Base-by-base conservation (phyloP, 2,888 invertebrate species). In the Coelopa pilipes region DNA sequence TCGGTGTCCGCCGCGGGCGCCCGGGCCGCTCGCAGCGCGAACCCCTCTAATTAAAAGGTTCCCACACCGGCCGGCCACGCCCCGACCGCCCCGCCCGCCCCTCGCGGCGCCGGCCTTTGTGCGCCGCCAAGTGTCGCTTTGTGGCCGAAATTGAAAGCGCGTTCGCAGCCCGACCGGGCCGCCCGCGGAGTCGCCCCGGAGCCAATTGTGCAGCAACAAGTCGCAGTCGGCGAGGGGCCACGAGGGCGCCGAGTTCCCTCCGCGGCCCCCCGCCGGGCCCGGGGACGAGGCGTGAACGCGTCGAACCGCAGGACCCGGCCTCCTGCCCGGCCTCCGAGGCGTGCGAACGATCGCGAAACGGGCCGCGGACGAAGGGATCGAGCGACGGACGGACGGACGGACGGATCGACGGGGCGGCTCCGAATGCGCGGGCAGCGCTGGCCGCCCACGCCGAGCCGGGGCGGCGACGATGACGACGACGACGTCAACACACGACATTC, bases 261-360 rank as follows among this genome's bases (percentile, higher is more conserved):
- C 53, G 53, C 53, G 53, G 70, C 45, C 17, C 49, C 45, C 9
- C 11, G 21, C 66, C 66, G 66, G 53, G 65, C 72, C 49, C 46
- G 57, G 46, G 24, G 12, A 13, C 50, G 9, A 67, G 13, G 12
- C 46, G 34, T 34, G 34, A 67, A 46, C 68, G 65, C n/a, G 19
- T 7, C 73, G 75, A 76, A 79, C 78, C 79, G 74, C 79, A 79
- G 75, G 68, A 67, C 75, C 74, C 79, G 73, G 76, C 79, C 78
- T 77, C 74, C 78, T 74, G 73, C 69, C 73, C 79, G 70, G 77
- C 77, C 77, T 74, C 74, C 76, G 73, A 76, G 77, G 78, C 78
- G 78, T 79, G 79, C 75, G 77, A 79, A 76, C 75, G 34, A 34
- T 78, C 68, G 71, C 67, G 70, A 21, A 11, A 34, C 55, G 53